Evolutionary conservation across 2,888 invertebrate genomes (phyloP), one percentile per base, ranked within the genome.

Genomic region (Oligia strigilis): DNA sequence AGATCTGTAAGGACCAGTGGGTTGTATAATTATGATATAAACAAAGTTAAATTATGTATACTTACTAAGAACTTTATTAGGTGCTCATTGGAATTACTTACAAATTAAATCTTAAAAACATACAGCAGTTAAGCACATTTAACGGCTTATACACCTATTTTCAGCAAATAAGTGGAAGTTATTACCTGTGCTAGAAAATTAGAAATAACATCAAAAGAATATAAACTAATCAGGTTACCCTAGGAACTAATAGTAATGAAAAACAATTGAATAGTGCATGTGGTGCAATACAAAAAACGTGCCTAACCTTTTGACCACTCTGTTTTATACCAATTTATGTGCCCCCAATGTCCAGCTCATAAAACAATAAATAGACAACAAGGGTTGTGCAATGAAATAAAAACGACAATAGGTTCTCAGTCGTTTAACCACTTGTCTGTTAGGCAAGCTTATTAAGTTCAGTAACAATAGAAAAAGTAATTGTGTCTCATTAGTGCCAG

Each of bases 41-140:
- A 67, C n/a, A 52, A 73, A 67, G 0, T n/a, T 64, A 23, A 58
- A 52, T 60, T 55, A 6, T 55, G 17, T 46, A 14, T 29, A 58
- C 5, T 1, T 29, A 58, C 5, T 1, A 40, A 46, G 17, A 58
- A 64, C 46, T 82, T 82, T 82, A 82, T 82, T 81, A n/a, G 36
- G 17, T 71, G 29, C 46, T 40, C 6, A 62, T 40, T 55, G 19
- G 46, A 40, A 71, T 46, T 19, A 66, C 40, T 46, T 19, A 66
- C 40, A 78, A 78, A 60, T 58, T 14, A 40, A 75, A 60, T 74
- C 19, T 46, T 72, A 62, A 9, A 17, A 80, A 72, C 52, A 74
- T 46, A 66, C n/a, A 62, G 14, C 36, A 65, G 23, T 9, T 60
- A 49, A 52, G 49, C 75, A 75, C n/a, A 52, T 75, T n/a, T 49